Base-by-base conservation (phyloP, 2,113 vertebrate species). In the Phalacrocorax aristotelis region DNA sequence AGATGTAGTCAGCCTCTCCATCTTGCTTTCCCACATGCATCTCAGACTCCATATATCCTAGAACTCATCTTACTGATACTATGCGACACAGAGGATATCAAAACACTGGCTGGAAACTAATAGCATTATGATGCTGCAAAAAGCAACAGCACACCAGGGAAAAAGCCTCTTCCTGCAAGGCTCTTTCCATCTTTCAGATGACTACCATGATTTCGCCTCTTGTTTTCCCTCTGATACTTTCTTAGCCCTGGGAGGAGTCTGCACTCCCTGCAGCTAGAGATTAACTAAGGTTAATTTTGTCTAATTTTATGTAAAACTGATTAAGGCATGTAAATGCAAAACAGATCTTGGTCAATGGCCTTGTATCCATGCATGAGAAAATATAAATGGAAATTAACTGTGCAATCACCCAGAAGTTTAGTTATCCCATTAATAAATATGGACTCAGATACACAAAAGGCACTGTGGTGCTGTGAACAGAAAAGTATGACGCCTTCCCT, bases 231-330 rank as follows among this genome's bases (percentile, higher is more conserved):
- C 36, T 40, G 16, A 46, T 29, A 36, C 19, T n/a, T 78, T 58
- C 34, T 57, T 48, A 91, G 60, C 13, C 22, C 20, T 48, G 32
- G 25, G 30, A 79, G 14, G 6, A 89, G 22, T 42, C 32, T 75
- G 74, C 9, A 46, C 14, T 49, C 27, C 38, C 60, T 54, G 32
- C 27, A 83, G 34, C 64, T 44, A 79, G 16, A 81, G 25, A 83
- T 26, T 81, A 81, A 91, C 46, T 38, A 82, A 66, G 18, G 29
- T 19, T 62, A 75, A 75, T 74, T 80, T 87, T 66, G 15, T 48
- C 51, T 82, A 54, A 84, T 84, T 94, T 84, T 71, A 84, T 83
- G 51, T 42, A 89, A 87, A 93, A 82, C 51, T 75, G 40, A 83
- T 86, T 61, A 74, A n/a, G 16, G 52, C 48, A 71, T 10, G 38